Base-by-base conservation (phyloP, 1,140 invertebrate species). In the Leptestheria dahalacensis region DNA sequence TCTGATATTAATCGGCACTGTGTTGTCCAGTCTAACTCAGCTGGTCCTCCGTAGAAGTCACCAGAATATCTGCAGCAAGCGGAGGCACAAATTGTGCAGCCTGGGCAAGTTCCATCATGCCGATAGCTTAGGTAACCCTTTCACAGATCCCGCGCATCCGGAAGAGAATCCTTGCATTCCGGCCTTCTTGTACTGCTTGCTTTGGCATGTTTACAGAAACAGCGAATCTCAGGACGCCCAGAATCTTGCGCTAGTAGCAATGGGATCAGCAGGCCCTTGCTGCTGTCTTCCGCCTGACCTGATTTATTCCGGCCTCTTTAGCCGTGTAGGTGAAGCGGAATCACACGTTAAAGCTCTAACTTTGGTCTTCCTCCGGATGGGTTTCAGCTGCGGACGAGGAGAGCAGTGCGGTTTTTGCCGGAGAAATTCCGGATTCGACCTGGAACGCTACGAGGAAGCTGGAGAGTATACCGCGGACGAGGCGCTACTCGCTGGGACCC, bases 401-500 rank as follows among this genome's bases (percentile, higher is more conserved):
- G 47, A 53, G 21, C 49, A 33, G 47, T 60, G 58, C 20, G 21
- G 23, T 4, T 28, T 29, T 29, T 60, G 58, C 33, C 58, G 58
- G 3, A 33, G 28, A 12, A 52, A 52, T 15, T 23, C 23, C 21
- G 48, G 48, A 1, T 49, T 50, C 15, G 58, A 52, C 11, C 58
- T 50, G 47, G 49, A 51, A 23, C 11, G 33, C 1, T 60, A 49
- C 23, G 21, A n/a, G 25, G 20, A 33, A 20, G 48, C 48, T n/a
- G 58, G 58, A 1, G 58, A 50, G 3, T 60, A 60, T 28, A n/a
- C 51, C 12, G 29, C 49, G 3, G 48, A 48, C 21, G 58, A 60
- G 11, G 47, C 58, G 21, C 11, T 56, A 1, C 20, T 60, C 9
- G 28, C 18, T 25, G 50, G 26, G 41, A 20, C 20, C 1, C 29